Evolutionary conservation across 2,113 vertebrate species (phyloP).

Genomic region (human (Homo sapiens)): DNA sequence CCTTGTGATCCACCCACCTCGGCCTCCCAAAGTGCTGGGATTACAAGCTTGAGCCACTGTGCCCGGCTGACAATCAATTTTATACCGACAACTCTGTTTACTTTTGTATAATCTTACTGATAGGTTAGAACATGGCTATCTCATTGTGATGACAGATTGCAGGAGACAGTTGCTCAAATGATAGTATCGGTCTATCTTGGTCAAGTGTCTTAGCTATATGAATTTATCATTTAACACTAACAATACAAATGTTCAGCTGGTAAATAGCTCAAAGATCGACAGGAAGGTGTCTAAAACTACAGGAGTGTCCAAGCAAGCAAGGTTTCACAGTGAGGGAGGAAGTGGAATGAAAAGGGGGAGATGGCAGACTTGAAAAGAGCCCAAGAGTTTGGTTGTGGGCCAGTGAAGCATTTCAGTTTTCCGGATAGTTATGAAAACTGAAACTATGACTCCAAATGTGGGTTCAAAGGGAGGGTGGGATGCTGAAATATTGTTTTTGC

Average conservation of each 20-base stretch:
- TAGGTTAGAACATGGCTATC: not conserved
- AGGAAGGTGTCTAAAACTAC: not conserved
- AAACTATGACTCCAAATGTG: not conserved
- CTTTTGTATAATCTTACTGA: not conserved
- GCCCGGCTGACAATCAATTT: not conserved
- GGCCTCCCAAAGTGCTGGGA: too few relatives aligned
- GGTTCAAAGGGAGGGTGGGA: not conserved
- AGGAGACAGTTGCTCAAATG: not conserved
- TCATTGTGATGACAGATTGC: not conserved
- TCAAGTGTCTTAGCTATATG: not conserved
- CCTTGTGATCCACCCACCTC: too few relatives aligned
- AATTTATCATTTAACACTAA: not conserved
- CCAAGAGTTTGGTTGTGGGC: not conserved
- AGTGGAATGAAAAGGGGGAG: not conserved
- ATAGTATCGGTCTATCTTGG: not conserved
- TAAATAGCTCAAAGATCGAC: not conserved
- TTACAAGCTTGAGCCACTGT: too few relatives aligned
- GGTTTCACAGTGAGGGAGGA: not conserved
- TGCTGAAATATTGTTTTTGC: not conserved
- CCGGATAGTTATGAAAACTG: slow-evolving; percentile 7
- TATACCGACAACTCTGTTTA: not conserved
- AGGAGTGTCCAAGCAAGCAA: not conserved
- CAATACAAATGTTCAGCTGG: not conserved
- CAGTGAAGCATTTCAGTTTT: not conserved
- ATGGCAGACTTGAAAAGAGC: not conserved